Evolutionary conservation across 2,888 invertebrate genomes (phyloP).

Genomic region (Celastrina argiolus): DNA sequence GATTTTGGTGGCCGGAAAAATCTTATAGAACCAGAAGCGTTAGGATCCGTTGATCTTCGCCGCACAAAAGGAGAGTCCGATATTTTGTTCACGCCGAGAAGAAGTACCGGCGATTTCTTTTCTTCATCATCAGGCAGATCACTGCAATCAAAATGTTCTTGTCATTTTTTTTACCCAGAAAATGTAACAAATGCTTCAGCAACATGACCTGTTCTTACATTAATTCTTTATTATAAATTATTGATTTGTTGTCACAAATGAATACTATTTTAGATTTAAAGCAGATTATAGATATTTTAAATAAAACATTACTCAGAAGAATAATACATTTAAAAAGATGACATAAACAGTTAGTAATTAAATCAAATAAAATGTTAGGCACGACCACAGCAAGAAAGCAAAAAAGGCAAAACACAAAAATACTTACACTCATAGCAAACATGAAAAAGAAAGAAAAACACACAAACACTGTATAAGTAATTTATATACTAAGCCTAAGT

Average conservation of each 20-base stretch:
- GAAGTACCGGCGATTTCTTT: slow-evolving; percentile 77
- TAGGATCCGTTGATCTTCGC: slow-evolving; percentile 60
- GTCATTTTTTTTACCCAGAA: not conserved
- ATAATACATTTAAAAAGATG: not conserved
- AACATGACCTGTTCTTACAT: not conserved
- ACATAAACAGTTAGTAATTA: slow-evolving; percentile 6
- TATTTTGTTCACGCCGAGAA: slow-evolving; percentile 79
- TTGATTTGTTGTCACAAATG: not conserved
- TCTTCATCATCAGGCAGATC: slow-evolving; percentile 80
- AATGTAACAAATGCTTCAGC: not conserved
- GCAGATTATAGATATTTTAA: too few relatives aligned
- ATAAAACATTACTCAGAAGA: not conserved
- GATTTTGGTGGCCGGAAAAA: slow-evolving; percentile 69
- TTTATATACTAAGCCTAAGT: not conserved
- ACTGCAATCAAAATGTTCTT: slow-evolving; percentile 56
- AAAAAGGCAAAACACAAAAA: slow-evolving; percentile 20
- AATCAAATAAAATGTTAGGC: not conserved
- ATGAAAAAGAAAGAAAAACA: slow-evolving; percentile 12
- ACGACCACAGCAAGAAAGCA: slow-evolving; percentile 15
- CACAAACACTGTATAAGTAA: slow-evolving; percentile 7
- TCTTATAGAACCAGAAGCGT: slow-evolving; percentile 61
- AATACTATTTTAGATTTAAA: not conserved
- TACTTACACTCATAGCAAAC: slow-evolving; percentile 15
- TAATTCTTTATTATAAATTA: not conserved
- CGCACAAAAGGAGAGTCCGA: slow-evolving; percentile 67